Evolutionary conservation across 2,113 vertebrate genomes (phyloP).

Genomic region (Epinephelus cyanopodus): DNA sequence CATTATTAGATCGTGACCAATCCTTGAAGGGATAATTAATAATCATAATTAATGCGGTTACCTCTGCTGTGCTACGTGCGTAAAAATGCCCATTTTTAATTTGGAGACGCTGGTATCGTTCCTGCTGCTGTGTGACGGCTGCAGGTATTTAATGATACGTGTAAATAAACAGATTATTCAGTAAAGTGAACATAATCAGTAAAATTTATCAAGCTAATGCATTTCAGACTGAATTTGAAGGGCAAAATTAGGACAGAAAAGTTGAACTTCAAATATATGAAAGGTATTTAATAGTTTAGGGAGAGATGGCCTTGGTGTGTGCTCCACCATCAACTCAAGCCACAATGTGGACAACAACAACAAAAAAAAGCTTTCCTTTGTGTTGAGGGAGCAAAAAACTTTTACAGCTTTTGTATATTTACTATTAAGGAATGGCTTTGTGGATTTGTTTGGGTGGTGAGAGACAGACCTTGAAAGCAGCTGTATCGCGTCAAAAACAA

Average conservation of each 20-base stretch:
- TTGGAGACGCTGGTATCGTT: neutral
- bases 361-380: neutral
- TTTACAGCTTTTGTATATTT: neutral
- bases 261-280: neutral
- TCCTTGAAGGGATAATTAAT: slow-evolving; percentile 6
- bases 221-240: neutral
- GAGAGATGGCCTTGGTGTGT: neutral
- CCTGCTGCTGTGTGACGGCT: neutral
- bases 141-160: neutral
- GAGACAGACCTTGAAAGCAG: neutral
- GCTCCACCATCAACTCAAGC: neutral
- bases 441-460: neutral
- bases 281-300: neutral
- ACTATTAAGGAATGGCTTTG: neutral
- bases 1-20: neutral
- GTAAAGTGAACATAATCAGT: neutral
- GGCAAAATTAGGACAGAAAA: neutral
- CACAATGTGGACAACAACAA: neutral
- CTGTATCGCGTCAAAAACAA: neutral
- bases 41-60: neutral
- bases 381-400: neutral
- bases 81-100: neutral
- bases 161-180: neutral
- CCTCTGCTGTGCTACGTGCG: neutral
- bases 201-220: neutral